Evolutionary conservation across 2,797 vertebrate genomes (phyloP).

Genomic region (Champsocephalus esox): DNA sequence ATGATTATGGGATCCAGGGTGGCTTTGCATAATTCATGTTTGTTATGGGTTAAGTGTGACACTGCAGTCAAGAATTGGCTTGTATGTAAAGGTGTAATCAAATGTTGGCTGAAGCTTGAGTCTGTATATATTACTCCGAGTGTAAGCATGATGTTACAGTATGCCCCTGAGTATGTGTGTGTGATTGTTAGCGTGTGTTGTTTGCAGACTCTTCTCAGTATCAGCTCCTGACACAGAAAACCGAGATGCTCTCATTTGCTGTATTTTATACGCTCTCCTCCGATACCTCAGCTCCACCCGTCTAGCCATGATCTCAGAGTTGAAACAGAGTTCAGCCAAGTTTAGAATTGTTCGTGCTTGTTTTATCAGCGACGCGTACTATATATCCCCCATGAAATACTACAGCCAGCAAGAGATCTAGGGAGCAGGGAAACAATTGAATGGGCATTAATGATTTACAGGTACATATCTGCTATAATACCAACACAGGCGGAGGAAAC

Average conservation of each 20-base stretch:
- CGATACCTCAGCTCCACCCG: slow-evolving; percentile 73
- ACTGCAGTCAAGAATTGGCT: slow-evolving; percentile 2
- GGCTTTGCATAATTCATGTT: neutral
- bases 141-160: neutral
- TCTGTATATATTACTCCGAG: neutral
- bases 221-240: slow-evolving; percentile 46
- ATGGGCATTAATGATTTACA: slow-evolving; percentile 83
- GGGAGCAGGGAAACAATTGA: slow-evolving; percentile 75
- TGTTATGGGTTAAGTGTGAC: slow-evolving; percentile 5
- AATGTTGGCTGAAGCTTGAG: slow-evolving; percentile 1
- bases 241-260: slow-evolving; percentile 39
- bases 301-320: slow-evolving; percentile 80
- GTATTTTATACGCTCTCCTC: slow-evolving; percentile 57
- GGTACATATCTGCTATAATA: slow-evolving; percentile 84
- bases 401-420: slow-evolving; percentile 74
- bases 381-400: slow-evolving; percentile 83
- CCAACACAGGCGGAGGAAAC: slow-evolving; percentile 79
- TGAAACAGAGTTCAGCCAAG: slow-evolving; percentile 86
- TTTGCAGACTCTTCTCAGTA: slow-evolving; percentile 11
- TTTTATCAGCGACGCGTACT: slow-evolving; percentile 81
- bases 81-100: neutral
- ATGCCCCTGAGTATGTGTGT: neutral
- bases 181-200: slow-evolving; percentile 21
- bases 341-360: slow-evolving; percentile 71
- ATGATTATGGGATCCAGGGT: neutral